Conservation (phyloP, 2,888 invertebrate genomes). For the Sinohyriopsis cumingii region DNA sequence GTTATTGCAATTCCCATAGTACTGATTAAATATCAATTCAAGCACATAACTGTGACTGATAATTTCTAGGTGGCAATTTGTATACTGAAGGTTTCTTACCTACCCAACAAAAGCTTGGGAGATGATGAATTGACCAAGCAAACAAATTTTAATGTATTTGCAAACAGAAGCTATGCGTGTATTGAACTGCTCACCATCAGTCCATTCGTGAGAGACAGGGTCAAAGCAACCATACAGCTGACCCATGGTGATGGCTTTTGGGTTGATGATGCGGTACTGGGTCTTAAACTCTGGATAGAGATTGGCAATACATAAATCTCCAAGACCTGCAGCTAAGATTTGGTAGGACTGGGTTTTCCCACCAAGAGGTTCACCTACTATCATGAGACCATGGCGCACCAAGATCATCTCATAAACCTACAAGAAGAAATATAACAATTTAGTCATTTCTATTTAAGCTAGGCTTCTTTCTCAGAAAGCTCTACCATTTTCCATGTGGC, state of each 20-base stretch:
- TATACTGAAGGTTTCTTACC: too few species aligned
- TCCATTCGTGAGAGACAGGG: conserved; percentile 72
- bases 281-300: conserved; percentile 69
- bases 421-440: conserved; percentile 2
- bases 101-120: too few species aligned
- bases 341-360: conserved; percentile 72
- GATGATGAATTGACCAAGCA: too few species aligned
- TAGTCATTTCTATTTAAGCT: neutral
- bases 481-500: too few species aligned
- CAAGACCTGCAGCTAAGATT: conserved; percentile 70
- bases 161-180: too few species aligned
- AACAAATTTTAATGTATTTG: too few species aligned
- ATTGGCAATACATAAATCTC: conserved; percentile 64
- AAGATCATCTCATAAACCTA: conserved; percentile 73
- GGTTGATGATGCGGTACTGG: conserved; percentile 70
- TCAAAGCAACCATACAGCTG: conserved; percentile 73
- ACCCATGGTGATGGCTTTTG: conserved; percentile 73
- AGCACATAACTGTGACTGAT: too few species aligned
- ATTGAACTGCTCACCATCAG: conserved; percentile 63
- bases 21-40: too few species aligned
- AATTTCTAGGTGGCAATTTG: too few species aligned
- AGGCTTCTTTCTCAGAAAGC: too few species aligned
- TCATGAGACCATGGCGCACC: conserved; percentile 73
- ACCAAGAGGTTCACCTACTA: conserved; percentile 72
- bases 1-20: too few species aligned